Conservation (phyloP, 2,113 vertebrate species). For the Plecturocebus donacophilus region DNA sequence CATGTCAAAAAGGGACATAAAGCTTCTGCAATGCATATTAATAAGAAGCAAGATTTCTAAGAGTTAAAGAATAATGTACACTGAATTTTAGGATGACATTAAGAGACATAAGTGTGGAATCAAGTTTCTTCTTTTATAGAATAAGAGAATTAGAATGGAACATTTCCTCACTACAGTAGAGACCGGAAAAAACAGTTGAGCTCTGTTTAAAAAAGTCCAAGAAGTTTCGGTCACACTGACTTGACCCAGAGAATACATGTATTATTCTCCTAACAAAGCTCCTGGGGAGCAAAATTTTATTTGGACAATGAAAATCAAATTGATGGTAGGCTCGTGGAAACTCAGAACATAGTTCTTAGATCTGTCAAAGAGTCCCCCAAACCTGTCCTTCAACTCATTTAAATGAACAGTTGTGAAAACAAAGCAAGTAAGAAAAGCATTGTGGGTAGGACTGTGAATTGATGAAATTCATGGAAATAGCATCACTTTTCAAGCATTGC, state of each 20-base stretch:
- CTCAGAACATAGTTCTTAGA: background rate
- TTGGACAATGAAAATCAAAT: background rate
- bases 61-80: background rate
- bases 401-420: slow-evolving; percentile 3
- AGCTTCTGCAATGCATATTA: background rate
- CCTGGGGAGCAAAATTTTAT: background rate
- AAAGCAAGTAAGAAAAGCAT: background rate
- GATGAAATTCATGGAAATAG: slow-evolving; percentile 16
- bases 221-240: background rate
- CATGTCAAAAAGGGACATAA: background rate
- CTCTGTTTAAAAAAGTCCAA: background rate
- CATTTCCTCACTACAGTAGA: background rate
- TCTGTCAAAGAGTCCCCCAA: background rate
- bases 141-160: background rate
- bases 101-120: background rate
- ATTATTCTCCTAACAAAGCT: background rate
- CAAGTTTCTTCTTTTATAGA: background rate
- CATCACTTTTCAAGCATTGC: background rate
- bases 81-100: background rate
- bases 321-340: background rate
- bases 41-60: background rate
- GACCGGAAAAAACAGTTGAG: background rate
- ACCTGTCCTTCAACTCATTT: background rate
- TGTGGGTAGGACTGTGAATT: background rate
- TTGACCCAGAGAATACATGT: background rate